phyloP scores from a whole-genome alignment of 2,113 vertebrate species.

The Gymnobelideus leadbeateri region DNA sequence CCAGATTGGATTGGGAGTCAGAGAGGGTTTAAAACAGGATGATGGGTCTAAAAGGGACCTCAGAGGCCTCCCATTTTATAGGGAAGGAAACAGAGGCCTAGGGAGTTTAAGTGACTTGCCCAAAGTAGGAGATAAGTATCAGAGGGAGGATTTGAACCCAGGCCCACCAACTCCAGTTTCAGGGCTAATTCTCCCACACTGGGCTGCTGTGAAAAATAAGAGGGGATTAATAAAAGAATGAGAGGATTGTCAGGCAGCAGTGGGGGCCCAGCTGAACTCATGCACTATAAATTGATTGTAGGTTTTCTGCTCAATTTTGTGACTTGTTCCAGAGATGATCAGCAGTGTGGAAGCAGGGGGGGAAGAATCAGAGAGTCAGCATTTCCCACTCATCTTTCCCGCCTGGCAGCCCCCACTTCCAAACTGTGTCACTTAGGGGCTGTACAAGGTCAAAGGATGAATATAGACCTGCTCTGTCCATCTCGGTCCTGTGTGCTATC shows the following conservation, averaged over 20 bases:
- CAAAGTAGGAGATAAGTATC: background rate
- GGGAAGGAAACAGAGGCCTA: background rate
- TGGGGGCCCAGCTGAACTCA: background rate
- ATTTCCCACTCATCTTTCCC: too few species aligned
- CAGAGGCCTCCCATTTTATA: background rate
- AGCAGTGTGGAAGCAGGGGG: background rate
- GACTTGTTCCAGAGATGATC: background rate
- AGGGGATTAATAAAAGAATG: background rate
- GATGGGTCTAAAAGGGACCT: background rate
- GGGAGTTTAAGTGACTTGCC: background rate
- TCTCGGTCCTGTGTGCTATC: background rate
- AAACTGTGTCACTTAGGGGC: background rate
- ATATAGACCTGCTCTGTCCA: background rate
- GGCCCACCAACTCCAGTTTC: background rate
- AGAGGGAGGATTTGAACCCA: background rate
- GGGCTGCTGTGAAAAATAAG: background rate
- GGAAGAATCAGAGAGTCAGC: background rate
- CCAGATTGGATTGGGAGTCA: background rate
- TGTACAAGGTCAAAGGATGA: background rate
- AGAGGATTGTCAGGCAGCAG: background rate
- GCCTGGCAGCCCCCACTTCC: too few species aligned
- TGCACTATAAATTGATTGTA: background rate
- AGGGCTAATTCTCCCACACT: background rate
- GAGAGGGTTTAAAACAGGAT: background rate
- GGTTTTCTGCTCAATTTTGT: background rate